phyloP scores from a whole-genome alignment of 2,888 invertebrate genomes.

The Carcina quercana region DNA sequence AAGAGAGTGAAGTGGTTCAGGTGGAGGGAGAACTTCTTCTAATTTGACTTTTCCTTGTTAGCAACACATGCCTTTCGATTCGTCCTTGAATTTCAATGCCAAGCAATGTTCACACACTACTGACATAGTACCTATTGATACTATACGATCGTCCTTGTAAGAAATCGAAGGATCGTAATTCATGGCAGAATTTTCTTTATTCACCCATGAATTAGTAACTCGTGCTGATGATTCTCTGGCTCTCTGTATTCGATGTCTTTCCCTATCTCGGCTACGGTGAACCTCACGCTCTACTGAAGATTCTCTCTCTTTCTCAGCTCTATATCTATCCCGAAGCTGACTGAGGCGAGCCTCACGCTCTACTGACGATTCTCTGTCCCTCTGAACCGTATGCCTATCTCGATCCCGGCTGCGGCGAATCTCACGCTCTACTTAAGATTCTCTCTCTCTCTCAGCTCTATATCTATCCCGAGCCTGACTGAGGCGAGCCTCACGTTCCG shows the following conservation, averaged over 20 bases:
- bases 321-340: conserved; percentile 14
- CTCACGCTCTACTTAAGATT: no score
- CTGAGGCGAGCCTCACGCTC: conserved; percentile 13
- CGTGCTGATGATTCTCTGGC: conserved; percentile 14
- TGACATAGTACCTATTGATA: conserved; percentile 21
- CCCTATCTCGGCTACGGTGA: conserved; percentile 10
- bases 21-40: no score
- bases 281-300: no score
- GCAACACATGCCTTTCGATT: no score
- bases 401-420: conserved; percentile 3
- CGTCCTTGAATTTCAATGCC: no score
- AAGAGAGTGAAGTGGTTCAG: conserved; percentile 19
- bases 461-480: conserved; percentile 7
- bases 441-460: conserved; percentile 12
- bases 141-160: conserved; percentile 16
- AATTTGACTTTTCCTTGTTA: no score
- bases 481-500: no score
- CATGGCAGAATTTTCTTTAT: conserved; percentile 16
- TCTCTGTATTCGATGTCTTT: conserved; percentile 16
- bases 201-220: conserved; percentile 14
- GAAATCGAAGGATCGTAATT: conserved; percentile 12
- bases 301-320: conserved; percentile 3
- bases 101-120: conserved; percentile 21
- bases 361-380: conserved; percentile 4
- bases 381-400: neutral